Base-by-base conservation (phyloP, 2,797 vertebrate species). In the Pseudochirops cupreus region DNA sequence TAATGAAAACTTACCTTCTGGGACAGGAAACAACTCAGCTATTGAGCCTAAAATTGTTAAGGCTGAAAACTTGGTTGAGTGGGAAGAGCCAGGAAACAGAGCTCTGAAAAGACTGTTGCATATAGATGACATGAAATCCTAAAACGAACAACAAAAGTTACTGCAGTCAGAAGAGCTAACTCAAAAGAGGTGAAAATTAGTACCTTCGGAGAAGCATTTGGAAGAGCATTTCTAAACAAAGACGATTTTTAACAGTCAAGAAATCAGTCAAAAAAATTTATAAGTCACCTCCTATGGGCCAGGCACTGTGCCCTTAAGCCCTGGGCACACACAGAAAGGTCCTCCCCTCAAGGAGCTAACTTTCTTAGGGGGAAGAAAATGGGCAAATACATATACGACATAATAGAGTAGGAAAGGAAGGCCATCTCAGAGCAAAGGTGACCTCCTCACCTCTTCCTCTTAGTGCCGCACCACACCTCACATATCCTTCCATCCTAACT, bases 81-180 rank as follows among this genome's bases (percentile, higher is more conserved):
- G 99, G 1, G 99, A 99, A 46, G 99, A 99, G 94, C 99, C 99
- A 5, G 99, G 99, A 97, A 99, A 99, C 62, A 99, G 96, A 12
- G 99, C 98, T 94, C 99, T 99, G 97, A 99, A 99, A 93, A 99
- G 99, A 87, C 94, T 99, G 97, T 98, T 98, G 97, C 99, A 99
- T 92, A 99, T 59, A 98, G 99, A 99, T 92, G 97, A 97, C 98
- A 99, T 98, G 97, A 99, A 99, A 97, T 98, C 99, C 99, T 99
- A 94, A 95, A 98, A 98, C 91, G 90, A 5, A 94, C 31, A 96
- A 94, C 92, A 62, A 82, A 95, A 91, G 58, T 87, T 59, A 96
- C 2, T 94, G 1, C 46, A 94, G 93, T 82, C 31, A 93, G 57
- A 93, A 93, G 26, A 90, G 90, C 93, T 91, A 93, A 90, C 1